These are phyloP conservation scores for Neodiprion fabricii DNA, from an alignment of 1,140 invertebrate genomes.

Conservation along the genomic window DNA sequence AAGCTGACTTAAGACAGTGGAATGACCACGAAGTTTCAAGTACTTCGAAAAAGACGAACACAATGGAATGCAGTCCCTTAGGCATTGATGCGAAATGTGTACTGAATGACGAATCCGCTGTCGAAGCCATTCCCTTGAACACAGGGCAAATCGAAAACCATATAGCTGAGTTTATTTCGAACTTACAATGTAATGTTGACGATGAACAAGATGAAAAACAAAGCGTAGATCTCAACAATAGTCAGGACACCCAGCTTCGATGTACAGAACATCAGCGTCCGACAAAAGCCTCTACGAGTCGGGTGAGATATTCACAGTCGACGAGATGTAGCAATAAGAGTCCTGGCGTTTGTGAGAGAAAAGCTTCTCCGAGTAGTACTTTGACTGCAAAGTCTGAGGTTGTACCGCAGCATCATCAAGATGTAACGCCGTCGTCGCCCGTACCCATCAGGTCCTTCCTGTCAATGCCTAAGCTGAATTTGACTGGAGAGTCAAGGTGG, in stretches of 20 bases:
- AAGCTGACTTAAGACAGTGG: too few species aligned
- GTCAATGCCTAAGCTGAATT: not conserved
- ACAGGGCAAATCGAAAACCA: not conserved
- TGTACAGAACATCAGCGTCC: too few species aligned
- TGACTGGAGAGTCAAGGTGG: not conserved
- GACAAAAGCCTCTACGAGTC: too few species aligned
- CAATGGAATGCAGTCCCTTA: not conserved
- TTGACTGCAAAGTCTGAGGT: not conserved
- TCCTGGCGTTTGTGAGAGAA: not conserved
- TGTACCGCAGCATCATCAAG: not conserved
- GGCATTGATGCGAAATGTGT: not conserved
- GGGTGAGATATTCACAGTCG: constrained; percentile 9
- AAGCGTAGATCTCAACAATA: not conserved
- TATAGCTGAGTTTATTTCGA: not conserved
- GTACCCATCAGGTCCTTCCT: not conserved
- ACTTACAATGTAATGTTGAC: not conserved
- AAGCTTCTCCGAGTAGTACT: not conserved
- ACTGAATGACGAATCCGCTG: not conserved
- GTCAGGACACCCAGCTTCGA: not conserved
- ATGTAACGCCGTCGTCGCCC: not conserved
- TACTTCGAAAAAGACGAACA: too few species aligned
- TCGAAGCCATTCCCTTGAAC: not conserved
- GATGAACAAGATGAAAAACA: not conserved
- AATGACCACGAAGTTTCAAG: not conserved
- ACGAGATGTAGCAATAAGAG: not conserved